Evolutionary conservation across 2,113 vertebrate species (phyloP).

Genomic region (Sakesphorus luctuosus): DNA sequence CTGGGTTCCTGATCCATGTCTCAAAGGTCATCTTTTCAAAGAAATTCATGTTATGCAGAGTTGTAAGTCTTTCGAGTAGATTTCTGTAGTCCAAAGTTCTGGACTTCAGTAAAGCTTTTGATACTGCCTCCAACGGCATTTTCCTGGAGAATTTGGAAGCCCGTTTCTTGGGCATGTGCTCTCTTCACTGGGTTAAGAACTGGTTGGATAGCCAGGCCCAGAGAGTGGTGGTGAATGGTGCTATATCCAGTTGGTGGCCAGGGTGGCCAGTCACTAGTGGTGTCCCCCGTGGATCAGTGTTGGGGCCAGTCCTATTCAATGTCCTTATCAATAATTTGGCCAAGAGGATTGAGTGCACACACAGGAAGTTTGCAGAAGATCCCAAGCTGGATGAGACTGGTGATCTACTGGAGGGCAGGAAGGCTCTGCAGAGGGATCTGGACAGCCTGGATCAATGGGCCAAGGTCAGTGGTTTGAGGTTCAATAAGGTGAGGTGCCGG

Average conservation of each 20-base stretch:
- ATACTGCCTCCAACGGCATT: neutral
- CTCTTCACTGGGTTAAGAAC: neutral
- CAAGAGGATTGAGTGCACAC: neutral
- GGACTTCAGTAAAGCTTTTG: neutral
- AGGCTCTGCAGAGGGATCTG: neutral
- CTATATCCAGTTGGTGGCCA: accelerated
- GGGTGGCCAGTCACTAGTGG: accelerated
- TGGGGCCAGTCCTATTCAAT: neutral
- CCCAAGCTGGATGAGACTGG: neutral
- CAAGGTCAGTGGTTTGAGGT: neutral
- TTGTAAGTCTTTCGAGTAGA: neutral
- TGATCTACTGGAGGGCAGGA: neutral
- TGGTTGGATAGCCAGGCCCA: neutral
- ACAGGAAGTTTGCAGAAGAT: neutral
- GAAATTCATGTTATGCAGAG: neutral
- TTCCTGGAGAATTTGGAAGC: neutral
- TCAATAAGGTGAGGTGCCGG: accelerated
- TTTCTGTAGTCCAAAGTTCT: neutral
- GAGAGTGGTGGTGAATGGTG: neutral
- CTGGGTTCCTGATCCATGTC: neutral
- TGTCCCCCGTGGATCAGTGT: neutral
- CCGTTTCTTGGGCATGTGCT: neutral
- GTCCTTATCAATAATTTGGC: neutral
- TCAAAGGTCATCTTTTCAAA: neutral
- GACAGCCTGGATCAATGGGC: neutral